Evolutionary conservation across 2,888 invertebrate species (phyloP), one percentile per base, ranked within the genome.

Genomic region (Cylloceria caligata): DNA sequence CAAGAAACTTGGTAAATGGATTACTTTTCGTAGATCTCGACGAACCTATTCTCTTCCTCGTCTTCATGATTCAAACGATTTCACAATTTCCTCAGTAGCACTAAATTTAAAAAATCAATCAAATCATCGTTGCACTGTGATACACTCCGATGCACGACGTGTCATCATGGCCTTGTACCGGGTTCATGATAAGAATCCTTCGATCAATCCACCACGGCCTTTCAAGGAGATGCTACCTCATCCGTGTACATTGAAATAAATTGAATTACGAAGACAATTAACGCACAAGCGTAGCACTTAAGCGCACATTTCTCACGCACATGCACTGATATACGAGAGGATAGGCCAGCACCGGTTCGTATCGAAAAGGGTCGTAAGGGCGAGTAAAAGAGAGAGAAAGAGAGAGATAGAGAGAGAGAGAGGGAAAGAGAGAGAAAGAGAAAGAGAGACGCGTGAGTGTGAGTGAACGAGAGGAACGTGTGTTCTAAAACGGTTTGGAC

Each of bases 401-500:
- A 7, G 24, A 11, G n/a, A 0, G 62, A n/a, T 16, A n/a, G 45
- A n/a, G 45, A 1, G 45, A 45, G 45, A 3, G 45, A n/a, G 62
- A 34, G 68, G 24, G 62, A 65, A 55, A n/a, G 36, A 34, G 16
- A 57, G 34, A 9, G 21, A 49, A 27, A 4, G n/a, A 60, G 16
- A 9, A 7, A 7, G 24, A 11, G n/a, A 0, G 62, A n/a, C 45
- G 45, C 45, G 45, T 5, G 45, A 45, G 45, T 16, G 45, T 45
- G 62, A 34, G 68, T 36, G 62, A 65, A 55, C 45, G 24, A 39
- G 27, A 27, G 57, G 45, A 60, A 64, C 27, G 57, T 55, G 42
- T 19, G 49, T 64, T 72, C 65, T 27, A 16, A 79, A 75, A 57
- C 45, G 36, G 67, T 73, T 78, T 83, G 52, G 86, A 84, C 88